Conservation (phyloP, 2,888 invertebrate species). For the Rhopalosiphum nymphaeae region DNA sequence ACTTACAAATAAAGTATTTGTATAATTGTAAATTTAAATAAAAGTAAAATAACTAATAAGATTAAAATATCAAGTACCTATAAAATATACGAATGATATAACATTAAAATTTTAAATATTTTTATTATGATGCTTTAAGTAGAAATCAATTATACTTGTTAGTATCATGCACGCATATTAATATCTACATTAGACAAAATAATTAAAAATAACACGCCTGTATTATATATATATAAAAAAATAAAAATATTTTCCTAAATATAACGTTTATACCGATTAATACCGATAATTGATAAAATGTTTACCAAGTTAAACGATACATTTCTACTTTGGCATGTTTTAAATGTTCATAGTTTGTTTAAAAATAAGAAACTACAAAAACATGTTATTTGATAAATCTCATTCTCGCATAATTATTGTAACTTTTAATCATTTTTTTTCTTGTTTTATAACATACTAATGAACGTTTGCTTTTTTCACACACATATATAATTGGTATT, state of each 20-base stretch:
- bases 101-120: not conserved
- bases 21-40: not conserved
- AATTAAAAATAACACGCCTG: not conserved
- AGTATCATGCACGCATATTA: not conserved
- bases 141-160: not conserved
- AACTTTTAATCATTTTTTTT: not conserved
- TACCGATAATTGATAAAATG: not conserved
- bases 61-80: not conserved
- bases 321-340: not conserved
- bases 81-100: not conserved
- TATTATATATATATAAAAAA: not conserved
- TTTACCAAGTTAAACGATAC: not conserved
- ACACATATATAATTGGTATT: not conserved
- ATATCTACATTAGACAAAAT: not conserved
- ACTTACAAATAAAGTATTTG: not conserved
- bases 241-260: not conserved
- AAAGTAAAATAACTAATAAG: not conserved
- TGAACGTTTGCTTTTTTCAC: conserved; percentile 12
- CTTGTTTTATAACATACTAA: not conserved
- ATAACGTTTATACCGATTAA: not conserved
- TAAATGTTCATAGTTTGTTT: not conserved
- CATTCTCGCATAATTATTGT: not conserved
- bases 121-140: not conserved
- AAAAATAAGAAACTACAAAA: not conserved
- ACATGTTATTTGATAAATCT: not conserved